phyloP scores from a whole-genome alignment of 2,888 invertebrate genomes.

The Dinocampus coccinellae region DNA sequence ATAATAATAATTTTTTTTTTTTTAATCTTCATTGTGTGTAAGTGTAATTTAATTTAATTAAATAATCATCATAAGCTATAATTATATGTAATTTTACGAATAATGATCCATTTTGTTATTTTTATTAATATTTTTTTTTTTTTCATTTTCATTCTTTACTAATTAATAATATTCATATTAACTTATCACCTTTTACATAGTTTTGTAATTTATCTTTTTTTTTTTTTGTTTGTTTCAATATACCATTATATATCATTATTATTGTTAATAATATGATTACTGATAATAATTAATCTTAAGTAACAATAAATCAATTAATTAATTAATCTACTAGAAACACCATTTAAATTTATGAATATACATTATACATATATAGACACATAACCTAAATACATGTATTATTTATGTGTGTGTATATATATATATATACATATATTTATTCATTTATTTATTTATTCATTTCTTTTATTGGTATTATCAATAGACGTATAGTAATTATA shows the following conservation, averaged over 20 bases:
- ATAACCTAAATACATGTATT: slow-evolving; percentile 11
- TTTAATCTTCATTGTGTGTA: slow-evolving; percentile 24
- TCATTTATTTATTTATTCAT: slow-evolving; percentile 23
- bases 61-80: slow-evolving; percentile 62
- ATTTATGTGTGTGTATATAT: slow-evolving; percentile 18
- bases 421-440: too few species aligned
- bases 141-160: too few species aligned
- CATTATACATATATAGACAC: slow-evolving; percentile 49
- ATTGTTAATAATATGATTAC: slow-evolving; percentile 60
- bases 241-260: slow-evolving; percentile 46
- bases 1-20: slow-evolving; percentile 53
- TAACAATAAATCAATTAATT: slow-evolving; percentile 66
- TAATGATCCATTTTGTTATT: slow-evolving; percentile 57
- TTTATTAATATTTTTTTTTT: slow-evolving; percentile 38
- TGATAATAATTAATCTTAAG: slow-evolving; percentile 62
- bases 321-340: slow-evolving; percentile 67
- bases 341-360: slow-evolving; percentile 63
- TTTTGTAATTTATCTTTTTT: too few species aligned
- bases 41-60: slow-evolving; percentile 57
- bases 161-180: slow-evolving; percentile 63
- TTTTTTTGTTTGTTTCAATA: slow-evolving; percentile 46
- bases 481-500: slow-evolving; percentile 45
- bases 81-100: slow-evolving; percentile 62
- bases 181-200: slow-evolving; percentile 64
- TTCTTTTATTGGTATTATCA: slow-evolving; percentile 23